Conservation (phyloP, 2,888 invertebrate species). For the Acrobasis suavella region DNA sequence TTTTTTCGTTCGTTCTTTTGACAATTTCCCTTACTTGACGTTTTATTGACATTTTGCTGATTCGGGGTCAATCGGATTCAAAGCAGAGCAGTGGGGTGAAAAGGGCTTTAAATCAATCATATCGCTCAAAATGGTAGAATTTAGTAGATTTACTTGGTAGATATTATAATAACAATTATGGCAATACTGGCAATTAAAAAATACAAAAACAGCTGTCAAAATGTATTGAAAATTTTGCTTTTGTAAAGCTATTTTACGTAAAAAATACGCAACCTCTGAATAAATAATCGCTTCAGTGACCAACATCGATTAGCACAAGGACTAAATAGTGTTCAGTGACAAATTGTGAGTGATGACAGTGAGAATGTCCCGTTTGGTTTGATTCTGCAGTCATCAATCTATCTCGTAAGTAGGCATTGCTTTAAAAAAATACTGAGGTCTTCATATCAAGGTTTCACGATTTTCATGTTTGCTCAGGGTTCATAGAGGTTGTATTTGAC, state of each 20-base stretch:
- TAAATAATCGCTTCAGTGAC: constrained; percentile 15
- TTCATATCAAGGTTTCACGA: constrained; percentile 41
- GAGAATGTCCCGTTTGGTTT: constrained; percentile 42
- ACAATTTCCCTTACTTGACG: constrained; percentile 26
- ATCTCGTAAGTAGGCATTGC: constrained; percentile 32
- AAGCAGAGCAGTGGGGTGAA: constrained; percentile 5
- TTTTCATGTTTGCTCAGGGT: constrained; percentile 31
- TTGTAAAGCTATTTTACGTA: constrained; percentile 34
- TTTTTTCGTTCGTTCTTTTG: constrained; percentile 50
- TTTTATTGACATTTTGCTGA: constrained; percentile 12
- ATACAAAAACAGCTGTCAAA: constrained; percentile 35
- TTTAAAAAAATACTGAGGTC: constrained; percentile 36
- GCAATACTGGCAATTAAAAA: constrained; percentile 4
- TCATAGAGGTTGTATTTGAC: constrained; percentile 54
- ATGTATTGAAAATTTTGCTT: constrained; percentile 38
- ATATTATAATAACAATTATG: background rate
- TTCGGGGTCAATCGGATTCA: background rate
- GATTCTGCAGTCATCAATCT: constrained; percentile 31
- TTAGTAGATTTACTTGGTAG: constrained; percentile 5
- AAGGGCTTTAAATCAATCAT: background rate
- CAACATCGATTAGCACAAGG: constrained; percentile 33
- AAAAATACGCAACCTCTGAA: constrained; percentile 35
- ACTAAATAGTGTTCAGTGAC: constrained; percentile 42
- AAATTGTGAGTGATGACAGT: constrained; percentile 38
- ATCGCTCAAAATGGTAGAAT: background rate